A percentile compares a stretch with the other conserved stretches of the same genome.
These are phyloP conservation scores for Megatriorchis doriae DNA, from an alignment of 2,113 vertebrate genomes.

Conservation along the genomic window DNA sequence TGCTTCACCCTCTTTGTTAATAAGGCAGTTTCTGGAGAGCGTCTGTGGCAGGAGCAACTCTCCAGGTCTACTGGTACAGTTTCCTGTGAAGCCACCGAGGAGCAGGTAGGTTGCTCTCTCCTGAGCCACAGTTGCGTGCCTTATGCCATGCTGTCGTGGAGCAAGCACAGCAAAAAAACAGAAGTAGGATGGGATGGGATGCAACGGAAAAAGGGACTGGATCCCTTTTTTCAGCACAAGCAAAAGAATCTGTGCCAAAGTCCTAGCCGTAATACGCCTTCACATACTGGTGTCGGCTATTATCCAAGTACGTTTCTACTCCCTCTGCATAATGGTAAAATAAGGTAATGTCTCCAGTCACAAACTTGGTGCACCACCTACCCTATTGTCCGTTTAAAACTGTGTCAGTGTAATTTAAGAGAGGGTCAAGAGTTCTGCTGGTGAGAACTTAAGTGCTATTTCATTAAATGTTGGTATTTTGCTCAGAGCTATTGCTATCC, in stretches of 20 bases:
- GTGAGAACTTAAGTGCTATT: not conserved
- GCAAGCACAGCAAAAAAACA: not conserved
- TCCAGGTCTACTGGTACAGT: not conserved
- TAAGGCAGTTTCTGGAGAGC: not conserved
- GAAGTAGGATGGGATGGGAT: not conserved
- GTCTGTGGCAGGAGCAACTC: not conserved
- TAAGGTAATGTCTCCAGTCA: not conserved
- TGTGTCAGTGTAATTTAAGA: not conserved
- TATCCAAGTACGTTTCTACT: not conserved
- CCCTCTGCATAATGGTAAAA: not conserved
- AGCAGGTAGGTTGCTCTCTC: not conserved
- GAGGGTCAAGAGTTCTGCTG: not conserved
- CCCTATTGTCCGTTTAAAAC: not conserved
- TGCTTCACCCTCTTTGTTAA: not conserved
- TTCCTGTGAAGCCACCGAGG: accelerated
- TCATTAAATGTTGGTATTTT: not conserved
- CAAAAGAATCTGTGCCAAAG: not conserved
- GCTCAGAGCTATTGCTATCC: not conserved
- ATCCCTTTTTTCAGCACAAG: not conserved
- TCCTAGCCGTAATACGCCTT: not conserved
- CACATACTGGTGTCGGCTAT: not conserved
- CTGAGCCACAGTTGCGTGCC: not conserved
- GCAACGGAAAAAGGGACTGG: not conserved
- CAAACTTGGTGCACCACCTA: accelerated
- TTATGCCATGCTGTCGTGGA: accelerated